These are phyloP conservation scores for Calonectris borealis DNA, from an alignment of 2,113 vertebrate genomes.

Conservation along the genomic window DNA sequence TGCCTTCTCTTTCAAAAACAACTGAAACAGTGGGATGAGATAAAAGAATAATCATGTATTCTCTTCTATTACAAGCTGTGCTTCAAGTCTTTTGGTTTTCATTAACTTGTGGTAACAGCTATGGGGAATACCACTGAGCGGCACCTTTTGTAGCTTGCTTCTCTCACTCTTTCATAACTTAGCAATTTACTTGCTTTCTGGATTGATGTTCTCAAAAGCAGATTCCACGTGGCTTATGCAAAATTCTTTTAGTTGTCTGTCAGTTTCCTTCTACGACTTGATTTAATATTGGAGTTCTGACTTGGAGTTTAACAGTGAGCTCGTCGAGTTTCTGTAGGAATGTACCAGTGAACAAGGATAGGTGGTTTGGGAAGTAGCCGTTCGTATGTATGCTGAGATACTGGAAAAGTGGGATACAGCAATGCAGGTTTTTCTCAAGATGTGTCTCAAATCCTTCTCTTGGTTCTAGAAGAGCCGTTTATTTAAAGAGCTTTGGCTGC, in stretches of 20 bases:
- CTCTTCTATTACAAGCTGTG: neutral
- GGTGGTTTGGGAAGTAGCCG: rapidly evolving
- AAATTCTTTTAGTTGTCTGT: neutral
- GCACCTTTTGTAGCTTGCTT: rapidly evolving
- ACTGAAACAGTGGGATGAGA: neutral
- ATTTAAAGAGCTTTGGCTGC: neutral
- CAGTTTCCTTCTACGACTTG: rapidly evolving
- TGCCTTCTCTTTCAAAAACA: neutral
- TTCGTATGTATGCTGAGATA: rapidly evolving
- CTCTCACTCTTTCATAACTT: neutral
- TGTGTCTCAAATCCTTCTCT: neutral
- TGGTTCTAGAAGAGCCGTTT: neutral
- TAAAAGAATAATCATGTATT: rapidly evolving
- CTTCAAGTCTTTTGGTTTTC: neutral
- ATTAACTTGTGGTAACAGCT: neutral
- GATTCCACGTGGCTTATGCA: neutral
- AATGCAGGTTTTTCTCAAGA: too few relatives aligned
- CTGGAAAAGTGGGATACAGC: neutral
- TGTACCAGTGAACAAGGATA: rapidly evolving
- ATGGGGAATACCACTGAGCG: rapidly evolving
- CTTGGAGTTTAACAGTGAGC: neutral
- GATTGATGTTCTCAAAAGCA: rapidly evolving
- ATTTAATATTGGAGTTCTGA: neutral
- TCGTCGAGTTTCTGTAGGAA: rapidly evolving
- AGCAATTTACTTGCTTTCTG: neutral